Percentiles rank a stretch among this genome's conserved stretches.
Conservation (phyloP, 2,888 invertebrate species). For the Drosophila nr. perissopoda region DNA sequence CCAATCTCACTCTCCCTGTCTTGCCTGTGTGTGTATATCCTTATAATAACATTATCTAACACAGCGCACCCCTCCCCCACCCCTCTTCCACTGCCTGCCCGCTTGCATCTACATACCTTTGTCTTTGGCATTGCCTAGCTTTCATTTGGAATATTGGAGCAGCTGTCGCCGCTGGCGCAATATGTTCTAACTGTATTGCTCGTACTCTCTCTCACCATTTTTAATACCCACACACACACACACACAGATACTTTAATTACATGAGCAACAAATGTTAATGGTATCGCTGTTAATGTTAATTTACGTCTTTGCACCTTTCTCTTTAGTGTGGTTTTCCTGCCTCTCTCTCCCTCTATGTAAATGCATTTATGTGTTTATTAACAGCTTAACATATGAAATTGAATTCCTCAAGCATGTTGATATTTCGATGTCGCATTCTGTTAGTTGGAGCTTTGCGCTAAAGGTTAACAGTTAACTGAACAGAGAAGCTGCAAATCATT, state of each 20-base stretch:
- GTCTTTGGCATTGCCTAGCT: slow-evolving; percentile 19
- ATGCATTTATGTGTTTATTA: slow-evolving; percentile 9
- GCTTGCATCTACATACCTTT: neutral
- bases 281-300: slow-evolving; percentile 38
- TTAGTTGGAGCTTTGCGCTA: neutral
- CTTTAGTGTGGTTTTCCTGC: neutral
- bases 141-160: slow-evolving; percentile 44
- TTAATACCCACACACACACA: slow-evolving; percentile 10
- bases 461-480: neutral
- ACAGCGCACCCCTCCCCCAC: neutral
- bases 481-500: neutral
- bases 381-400: slow-evolving; percentile 3
- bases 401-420: neutral
- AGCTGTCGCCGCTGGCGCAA: slow-evolving; percentile 60
- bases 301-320: slow-evolving; percentile 23
- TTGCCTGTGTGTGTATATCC: slow-evolving; percentile 16
- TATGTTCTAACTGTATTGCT: slow-evolving; percentile 30
- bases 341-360: neutral
- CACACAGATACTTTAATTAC: slow-evolving; percentile 30
- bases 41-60: slow-evolving; percentile 30
- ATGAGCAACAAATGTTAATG: slow-evolving; percentile 42
- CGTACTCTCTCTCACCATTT: neutral
- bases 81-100: neutral
- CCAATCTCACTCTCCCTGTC: neutral
- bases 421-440: neutral